Conservation (phyloP, 2,113 vertebrate genomes). For the Scalopus aquaticus region DNA sequence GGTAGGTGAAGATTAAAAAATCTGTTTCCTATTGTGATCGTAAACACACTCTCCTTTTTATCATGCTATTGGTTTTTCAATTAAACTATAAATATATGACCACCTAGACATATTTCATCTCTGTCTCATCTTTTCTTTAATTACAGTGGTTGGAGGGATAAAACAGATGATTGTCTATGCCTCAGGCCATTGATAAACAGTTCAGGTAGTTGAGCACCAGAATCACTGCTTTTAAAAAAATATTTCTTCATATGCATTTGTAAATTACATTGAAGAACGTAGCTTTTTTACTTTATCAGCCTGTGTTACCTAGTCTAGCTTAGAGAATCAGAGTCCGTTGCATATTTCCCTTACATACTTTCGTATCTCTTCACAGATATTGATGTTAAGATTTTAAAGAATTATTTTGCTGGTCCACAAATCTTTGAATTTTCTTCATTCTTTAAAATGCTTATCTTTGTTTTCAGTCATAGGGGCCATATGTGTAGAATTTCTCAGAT, state of each 20-base stretch:
- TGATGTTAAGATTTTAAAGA: slow-evolving; percentile 13
- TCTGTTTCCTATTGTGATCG: background rate
- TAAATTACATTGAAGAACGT: background rate
- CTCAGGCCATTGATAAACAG: background rate
- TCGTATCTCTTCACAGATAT: background rate
- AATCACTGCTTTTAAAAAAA: background rate
- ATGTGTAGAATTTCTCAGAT: slow-evolving; percentile 53
- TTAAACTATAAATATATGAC: background rate
- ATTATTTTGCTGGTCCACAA: slow-evolving; percentile 36
- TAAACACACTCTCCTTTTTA: background rate
- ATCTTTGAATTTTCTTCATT: slow-evolving; percentile 48
- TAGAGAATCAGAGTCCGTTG: background rate
- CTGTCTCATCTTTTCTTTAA: background rate
- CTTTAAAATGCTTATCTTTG: slow-evolving; percentile 42
- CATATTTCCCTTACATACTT: background rate
- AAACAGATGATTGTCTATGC: background rate
- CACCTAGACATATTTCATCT: background rate
- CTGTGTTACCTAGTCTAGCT: background rate
- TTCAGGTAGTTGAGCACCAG: background rate
- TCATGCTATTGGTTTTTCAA: background rate
- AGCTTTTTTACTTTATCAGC: background rate
- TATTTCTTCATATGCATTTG: background rate
- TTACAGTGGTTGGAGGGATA: background rate
- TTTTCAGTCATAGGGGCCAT: slow-evolving; percentile 27
- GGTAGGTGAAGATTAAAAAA: background rate